phyloP scores from a whole-genome alignment of 2,113 vertebrate genomes.

The Mus spicilegus region DNA sequence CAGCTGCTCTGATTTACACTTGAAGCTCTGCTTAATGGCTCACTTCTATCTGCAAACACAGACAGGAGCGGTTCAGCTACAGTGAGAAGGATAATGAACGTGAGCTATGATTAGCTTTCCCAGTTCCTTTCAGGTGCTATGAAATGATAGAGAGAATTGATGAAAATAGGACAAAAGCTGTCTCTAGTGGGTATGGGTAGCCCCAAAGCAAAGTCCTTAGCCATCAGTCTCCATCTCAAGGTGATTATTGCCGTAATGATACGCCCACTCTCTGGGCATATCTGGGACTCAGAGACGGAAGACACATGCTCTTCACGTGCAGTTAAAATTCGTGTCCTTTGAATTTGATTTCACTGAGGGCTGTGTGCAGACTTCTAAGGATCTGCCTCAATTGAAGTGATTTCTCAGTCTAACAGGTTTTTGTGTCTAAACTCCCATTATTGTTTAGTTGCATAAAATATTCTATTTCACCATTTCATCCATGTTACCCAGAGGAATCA shows the following conservation, averaged over 20 bases:
- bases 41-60: not conserved
- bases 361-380: not conserved
- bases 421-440: not conserved
- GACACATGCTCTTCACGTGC: not conserved
- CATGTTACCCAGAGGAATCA: not conserved
- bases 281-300: too few relatives aligned
- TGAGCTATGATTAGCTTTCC: conserved; percentile 29
- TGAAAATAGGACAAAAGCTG: conserved; percentile 13
- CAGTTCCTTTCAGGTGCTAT: conserved; percentile 10
- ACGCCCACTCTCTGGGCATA: not conserved
- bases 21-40: not conserved
- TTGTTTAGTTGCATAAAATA: not conserved
- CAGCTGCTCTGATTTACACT: conserved; percentile 23
- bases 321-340: conserved; percentile 19
- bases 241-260: not conserved
- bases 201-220: not conserved
- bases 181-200: not conserved
- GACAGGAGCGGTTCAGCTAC: not conserved
- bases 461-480: not conserved
- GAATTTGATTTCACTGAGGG: not conserved
- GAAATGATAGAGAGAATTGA: not conserved
- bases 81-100: conserved; percentile 3
- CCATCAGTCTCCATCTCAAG: not conserved
- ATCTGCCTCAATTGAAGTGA: not conserved
- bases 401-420: not conserved